Evolutionary conservation across 2,888 invertebrate genomes (phyloP), one percentile per base, ranked within the genome.

Genomic region (Meiosimyza decipiens): DNA sequence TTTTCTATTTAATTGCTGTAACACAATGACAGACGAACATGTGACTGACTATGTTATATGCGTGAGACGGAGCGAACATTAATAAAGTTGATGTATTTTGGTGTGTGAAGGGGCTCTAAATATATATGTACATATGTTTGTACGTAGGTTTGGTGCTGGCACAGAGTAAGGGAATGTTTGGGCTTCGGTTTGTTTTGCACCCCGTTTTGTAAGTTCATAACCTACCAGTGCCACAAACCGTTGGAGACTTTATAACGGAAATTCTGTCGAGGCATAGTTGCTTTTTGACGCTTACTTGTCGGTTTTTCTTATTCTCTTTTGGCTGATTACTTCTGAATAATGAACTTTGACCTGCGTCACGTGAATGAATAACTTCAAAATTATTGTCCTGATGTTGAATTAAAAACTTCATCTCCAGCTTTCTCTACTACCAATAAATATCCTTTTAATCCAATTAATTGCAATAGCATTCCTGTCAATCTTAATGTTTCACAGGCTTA

Each of bases 171-270:
- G 70, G 70, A 70, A 70, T 70, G 33, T 40, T 54, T 57, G 51
- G 18, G 9, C 15, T 33, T 6, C 16, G 7, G 40, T 66, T 55
- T 22, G 47, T 7, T 60, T 16, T 52, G 33, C 18, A 52, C 12
- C 33, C 22, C 13, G 52, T 28, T 33, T 54, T 33, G 18, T 47
- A 13, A 16, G 55, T 16, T 67, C 54, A 55, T n/a, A 11, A 28
- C 16, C 47, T 16, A 62, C 33, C n/a, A 49, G 22, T 22, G 55
- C 16, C 16, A 33, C 7, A 63, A 51, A 62, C 70, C 62, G 70
- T 62, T 62, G 70, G 70, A 63, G 18, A 62, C 40, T 70, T 70
- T 63, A 63, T 70, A 70, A 70, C 70, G 70, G 70, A 63, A 47
- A 70, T 70, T 70, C 52, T 33, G 18, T 18, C 9, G n/a, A 40